Evolutionary conservation across 2,113 vertebrate species (phyloP).

Genomic region (human (Homo sapiens)): DNA sequence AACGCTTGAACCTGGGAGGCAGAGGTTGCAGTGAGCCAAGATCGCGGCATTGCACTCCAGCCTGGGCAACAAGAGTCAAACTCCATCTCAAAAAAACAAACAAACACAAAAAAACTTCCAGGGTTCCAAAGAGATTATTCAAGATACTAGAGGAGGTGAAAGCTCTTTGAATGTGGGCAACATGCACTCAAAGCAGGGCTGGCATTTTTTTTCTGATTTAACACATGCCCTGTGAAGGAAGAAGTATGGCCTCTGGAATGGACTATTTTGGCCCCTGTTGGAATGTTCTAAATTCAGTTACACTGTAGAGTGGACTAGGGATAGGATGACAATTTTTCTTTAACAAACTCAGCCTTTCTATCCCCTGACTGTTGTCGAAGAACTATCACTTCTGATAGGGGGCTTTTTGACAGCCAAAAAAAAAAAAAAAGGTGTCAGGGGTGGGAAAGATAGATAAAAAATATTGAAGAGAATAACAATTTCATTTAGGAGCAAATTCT

Average conservation of each 20-base stretch:
- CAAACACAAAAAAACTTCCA: neutral
- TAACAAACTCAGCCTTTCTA: neutral
- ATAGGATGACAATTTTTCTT: neutral
- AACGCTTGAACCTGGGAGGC: too few species aligned
- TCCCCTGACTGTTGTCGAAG: neutral
- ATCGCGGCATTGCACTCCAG: too few species aligned
- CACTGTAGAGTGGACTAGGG: neutral
- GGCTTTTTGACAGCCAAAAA: neutral
- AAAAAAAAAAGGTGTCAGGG: neutral
- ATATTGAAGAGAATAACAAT: neutral
- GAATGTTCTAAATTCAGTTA: neutral
- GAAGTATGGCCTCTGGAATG: neutral
- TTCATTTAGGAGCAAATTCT: conserved; percentile 28
- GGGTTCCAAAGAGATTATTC: neutral
- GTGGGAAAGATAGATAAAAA: neutral
- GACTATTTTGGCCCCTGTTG: neutral
- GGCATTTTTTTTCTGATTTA: neutral
- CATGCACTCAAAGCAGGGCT: neutral
- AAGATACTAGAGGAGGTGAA: neutral
- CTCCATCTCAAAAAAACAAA: too few species aligned
- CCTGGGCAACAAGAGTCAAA: too few species aligned
- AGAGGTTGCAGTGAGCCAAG: too few species aligned
- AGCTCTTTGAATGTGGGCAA: neutral
- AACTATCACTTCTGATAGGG: neutral
- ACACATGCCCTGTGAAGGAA: neutral